These are phyloP conservation scores for Lepus townsendii DNA, from an alignment of 2,797 vertebrate species.

Conservation along the genomic window DNA sequence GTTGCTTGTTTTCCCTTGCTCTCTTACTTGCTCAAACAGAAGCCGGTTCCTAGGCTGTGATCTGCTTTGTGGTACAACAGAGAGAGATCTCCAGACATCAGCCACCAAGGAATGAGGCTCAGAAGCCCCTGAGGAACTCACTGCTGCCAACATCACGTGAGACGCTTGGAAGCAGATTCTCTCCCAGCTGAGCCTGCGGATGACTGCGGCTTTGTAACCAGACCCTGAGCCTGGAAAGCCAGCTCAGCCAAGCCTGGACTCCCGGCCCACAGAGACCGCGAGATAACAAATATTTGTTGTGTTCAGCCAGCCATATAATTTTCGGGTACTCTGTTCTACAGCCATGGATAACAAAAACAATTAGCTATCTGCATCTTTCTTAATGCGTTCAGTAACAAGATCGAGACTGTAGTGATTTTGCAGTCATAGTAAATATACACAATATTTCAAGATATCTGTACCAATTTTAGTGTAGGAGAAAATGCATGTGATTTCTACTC, in stretches of 20 bases:
- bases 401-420: neutral
- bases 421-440: neutral
- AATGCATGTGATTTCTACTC: neutral
- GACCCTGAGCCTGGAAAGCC: neutral
- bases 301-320: neutral
- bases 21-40: neutral
- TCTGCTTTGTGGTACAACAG: neutral
- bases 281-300: constrained; percentile 16
- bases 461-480: neutral
- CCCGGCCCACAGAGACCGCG: neutral
- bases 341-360: neutral
- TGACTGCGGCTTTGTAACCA: neutral
- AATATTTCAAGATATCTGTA: neutral
- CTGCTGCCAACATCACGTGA: neutral
- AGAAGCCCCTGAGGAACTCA: neutral
- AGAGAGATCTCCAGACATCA: neutral
- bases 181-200: neutral
- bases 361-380: constrained; percentile 2
- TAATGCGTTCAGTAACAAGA: constrained; percentile 21
- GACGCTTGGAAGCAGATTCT: neutral
- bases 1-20: neutral
- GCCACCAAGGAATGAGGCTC: neutral
- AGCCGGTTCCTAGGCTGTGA: neutral
- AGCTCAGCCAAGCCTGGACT: neutral
- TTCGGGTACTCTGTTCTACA: neutral